Base-by-base conservation (phyloP, 2,888 invertebrate genomes). In the Cheiracanthium punctorium region DNA sequence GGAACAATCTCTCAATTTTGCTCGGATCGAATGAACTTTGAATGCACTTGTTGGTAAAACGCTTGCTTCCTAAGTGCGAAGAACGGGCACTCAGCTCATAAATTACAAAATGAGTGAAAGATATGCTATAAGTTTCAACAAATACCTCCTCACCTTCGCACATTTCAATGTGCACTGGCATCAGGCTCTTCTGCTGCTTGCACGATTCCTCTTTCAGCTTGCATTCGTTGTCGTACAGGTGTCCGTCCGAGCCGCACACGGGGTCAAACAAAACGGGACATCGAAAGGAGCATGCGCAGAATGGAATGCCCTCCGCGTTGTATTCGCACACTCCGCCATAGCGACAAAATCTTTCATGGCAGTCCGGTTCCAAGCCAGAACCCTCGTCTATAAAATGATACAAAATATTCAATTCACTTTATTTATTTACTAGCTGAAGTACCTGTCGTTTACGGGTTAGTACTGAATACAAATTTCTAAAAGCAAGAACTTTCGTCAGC, bases 121-220 rank as follows among this genome's bases (percentile, higher is more conserved):
- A 37, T 7, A 37, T 37, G 37, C 37, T 7, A 37, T 10, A 37
- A 37, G 10, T 37, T 14, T 12, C 24, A 30, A 29, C 30, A 28
- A 65, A 65, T 65, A 65, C 20, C 37, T 28, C n/a, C 30, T 33
- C 48, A 86, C 88, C 88, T 86, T 86, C 86, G 52, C 88, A 88
- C 79, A 80, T 86, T 41, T 88, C 82, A n/a, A 85, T 81, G 20
- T 80, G 80, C 7, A 81, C 81, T 0, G 86, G 52, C 79, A 80
- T 79, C 0, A 88, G 29, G n/a, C 69, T 74, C 32, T 86, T 81
- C 69, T 88, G 88, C 5, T 64, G 85, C 10, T 64, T 67, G 92
- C 97, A 97, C 37, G 96, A 95, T 91, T 96, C 96, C 93, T 95
- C 95, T 91, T 95, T 95, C 95, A 97, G 95, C 79, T 95, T 95